These are phyloP conservation scores for Myiotriccus ornatus DNA, from an alignment of 2,797 vertebrate species.

Conservation along the genomic window DNA sequence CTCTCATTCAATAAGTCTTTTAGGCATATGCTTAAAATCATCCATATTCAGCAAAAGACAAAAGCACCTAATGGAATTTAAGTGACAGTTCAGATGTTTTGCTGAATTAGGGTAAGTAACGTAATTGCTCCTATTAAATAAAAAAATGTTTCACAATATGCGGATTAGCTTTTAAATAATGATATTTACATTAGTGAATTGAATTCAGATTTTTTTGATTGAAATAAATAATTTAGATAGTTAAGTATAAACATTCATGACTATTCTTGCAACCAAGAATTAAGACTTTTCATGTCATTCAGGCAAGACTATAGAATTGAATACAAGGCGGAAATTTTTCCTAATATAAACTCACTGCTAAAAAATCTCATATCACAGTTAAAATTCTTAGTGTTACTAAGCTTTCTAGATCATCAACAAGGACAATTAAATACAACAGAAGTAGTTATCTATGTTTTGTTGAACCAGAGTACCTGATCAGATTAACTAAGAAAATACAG, in stretches of 20 bases:
- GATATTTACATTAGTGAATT: not conserved
- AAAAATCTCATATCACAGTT: not conserved
- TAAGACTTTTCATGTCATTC: not conserved
- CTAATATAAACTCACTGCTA: not conserved
- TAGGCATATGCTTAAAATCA: not conserved
- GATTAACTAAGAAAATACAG: not conserved
- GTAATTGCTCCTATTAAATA: not conserved
- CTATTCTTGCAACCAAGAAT: not conserved
- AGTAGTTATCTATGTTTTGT: not conserved
- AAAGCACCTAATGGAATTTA: conserved; percentile 11
- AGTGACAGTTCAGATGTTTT: not conserved
- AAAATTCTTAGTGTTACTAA: not conserved
- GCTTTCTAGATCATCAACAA: not conserved
- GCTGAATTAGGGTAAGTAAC: not conserved
- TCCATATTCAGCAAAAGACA: conserved; percentile 16
- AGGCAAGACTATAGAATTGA: not conserved
- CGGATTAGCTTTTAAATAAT: not conserved
- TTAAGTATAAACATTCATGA: not conserved
- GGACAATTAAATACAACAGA: not conserved
- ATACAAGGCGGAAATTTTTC: not conserved
- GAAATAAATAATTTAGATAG: not conserved
- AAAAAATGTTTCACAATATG: not conserved
- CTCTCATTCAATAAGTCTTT: conserved; percentile 22
- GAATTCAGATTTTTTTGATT: not conserved
- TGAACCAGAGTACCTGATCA: not conserved